phyloP scores from a whole-genome alignment of 2,888 invertebrate species.

The Atrina japonica region DNA sequence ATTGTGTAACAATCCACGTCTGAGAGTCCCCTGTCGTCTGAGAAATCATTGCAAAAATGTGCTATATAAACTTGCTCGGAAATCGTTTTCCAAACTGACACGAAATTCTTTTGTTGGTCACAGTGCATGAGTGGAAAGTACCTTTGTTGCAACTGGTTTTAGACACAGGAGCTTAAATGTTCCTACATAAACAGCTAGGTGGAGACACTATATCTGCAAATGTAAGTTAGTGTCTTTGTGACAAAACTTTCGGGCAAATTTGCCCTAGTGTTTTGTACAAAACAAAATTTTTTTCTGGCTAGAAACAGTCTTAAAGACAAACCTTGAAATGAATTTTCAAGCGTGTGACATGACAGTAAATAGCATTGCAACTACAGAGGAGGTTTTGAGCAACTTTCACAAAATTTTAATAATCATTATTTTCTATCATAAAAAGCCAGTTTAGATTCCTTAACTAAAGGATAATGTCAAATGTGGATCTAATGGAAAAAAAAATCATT shows the following conservation, averaged over 20 bases:
- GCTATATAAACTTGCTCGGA: neutral
- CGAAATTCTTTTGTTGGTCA: neutral
- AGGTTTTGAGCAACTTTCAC: slow-evolving; percentile 29
- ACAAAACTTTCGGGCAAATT: slow-evolving; percentile 6
- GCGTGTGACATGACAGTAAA: slow-evolving; percentile 22
- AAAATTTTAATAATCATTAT: too few species aligned
- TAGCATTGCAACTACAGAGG: slow-evolving; percentile 1
- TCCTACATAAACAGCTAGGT: slow-evolving; percentile 5
- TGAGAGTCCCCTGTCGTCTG: slow-evolving; percentile 10
- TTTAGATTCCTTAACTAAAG: slow-evolving; percentile 41
- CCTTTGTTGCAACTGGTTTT: slow-evolving; percentile 19
- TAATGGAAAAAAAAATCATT: slow-evolving; percentile 12
- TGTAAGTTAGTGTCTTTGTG: slow-evolving; percentile 22
- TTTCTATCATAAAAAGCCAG: too few species aligned
- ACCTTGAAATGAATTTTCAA: slow-evolving; percentile 36
- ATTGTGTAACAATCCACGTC: slow-evolving; percentile 15
- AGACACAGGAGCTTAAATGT: slow-evolving; percentile 29
- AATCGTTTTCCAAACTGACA: neutral
- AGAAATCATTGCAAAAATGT: slow-evolving; percentile 6
- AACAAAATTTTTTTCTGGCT: slow-evolving; percentile 11
- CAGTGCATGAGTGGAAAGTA: slow-evolving; percentile 19
- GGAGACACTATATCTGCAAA: neutral
- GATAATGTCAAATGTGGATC: slow-evolving; percentile 19
- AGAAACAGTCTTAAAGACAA: slow-evolving; percentile 24
- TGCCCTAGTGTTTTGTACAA: slow-evolving; percentile 11